A percentile compares a stretch with the other conserved stretches of the same genome.
phyloP scores from a whole-genome alignment of 2,797 vertebrate species.

The Erithacus rubecula region DNA sequence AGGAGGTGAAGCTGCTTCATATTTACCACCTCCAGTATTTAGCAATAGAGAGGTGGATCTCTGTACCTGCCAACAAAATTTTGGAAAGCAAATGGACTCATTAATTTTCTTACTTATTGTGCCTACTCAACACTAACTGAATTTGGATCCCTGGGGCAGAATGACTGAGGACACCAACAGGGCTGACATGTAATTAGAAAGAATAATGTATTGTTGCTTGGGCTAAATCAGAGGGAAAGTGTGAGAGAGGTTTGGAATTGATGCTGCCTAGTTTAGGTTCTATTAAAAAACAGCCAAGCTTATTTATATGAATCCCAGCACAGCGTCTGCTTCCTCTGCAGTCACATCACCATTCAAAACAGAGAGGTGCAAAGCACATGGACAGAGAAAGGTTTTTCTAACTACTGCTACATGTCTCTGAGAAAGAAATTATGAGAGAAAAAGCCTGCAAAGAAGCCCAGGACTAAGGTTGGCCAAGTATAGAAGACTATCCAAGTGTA shows the following conservation, averaged over 20 bases:
- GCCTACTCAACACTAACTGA: neutral
- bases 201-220: neutral
- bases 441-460: neutral
- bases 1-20: neutral
- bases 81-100: neutral
- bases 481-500: neutral
- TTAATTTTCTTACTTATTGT: neutral
- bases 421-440: neutral
- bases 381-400: neutral
- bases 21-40: neutral
- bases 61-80: neutral
- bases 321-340: neutral
- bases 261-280: neutral
- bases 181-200: neutral
- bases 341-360: neutral
- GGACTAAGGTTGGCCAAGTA: neutral
- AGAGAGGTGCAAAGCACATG: neutral
- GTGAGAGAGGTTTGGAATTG: neutral
- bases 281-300: neutral
- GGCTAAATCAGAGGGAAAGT: neutral
- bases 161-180: neutral
- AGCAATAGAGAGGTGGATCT: neutral
- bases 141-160: neutral
- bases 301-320: neutral
- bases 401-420: neutral